Percentiles rank a stretch among this genome's conserved stretches.
These are phyloP conservation scores for Mastigias papua DNA, from an alignment of 30 jellyfish, hydroid and myxozoan species.

Conservation along the genomic window DNA sequence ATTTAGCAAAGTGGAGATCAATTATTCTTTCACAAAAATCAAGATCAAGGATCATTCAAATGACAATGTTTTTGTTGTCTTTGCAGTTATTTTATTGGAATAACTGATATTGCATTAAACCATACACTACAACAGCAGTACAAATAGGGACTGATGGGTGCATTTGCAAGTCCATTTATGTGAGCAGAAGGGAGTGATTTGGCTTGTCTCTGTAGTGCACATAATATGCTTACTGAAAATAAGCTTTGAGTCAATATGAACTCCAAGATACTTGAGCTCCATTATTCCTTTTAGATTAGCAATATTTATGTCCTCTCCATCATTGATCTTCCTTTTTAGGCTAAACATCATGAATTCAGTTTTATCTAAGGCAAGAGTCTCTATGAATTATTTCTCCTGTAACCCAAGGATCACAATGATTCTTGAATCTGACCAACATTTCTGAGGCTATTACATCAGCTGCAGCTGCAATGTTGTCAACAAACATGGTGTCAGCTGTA, in stretches of 20 bases:
- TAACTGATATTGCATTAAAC: slow-evolving; percentile 50
- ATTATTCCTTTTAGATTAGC: slow-evolving; percentile 60
- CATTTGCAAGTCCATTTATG: slow-evolving; percentile 51
- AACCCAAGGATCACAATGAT: too few relatives aligned
- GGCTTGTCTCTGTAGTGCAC: slow-evolving; percentile 68
- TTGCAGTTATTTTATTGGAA: slow-evolving; percentile 58
- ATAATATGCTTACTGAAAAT: slow-evolving; percentile 63
- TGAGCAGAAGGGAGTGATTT: slow-evolving; percentile 68
- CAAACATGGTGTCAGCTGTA: too few relatives aligned
- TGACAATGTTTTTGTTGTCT: slow-evolving; percentile 57
- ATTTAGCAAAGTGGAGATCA: slow-evolving; percentile 69
- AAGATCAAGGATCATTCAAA: slow-evolving; percentile 56
- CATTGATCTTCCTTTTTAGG: slow-evolving; percentile 67
- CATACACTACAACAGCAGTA: slow-evolving; percentile 68
- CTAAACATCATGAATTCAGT: too few relatives aligned
- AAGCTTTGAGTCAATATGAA: slow-evolving; percentile 58
- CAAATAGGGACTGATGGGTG: slow-evolving; percentile 59
- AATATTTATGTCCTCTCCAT: slow-evolving; percentile 61
- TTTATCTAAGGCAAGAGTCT: too few relatives aligned
- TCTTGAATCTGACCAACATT: too few relatives aligned
- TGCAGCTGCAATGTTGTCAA: too few relatives aligned
- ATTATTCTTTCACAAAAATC: slow-evolving; percentile 63
- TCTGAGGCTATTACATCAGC: too few relatives aligned
- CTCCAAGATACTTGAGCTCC: slow-evolving; percentile 61
- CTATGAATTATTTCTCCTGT: too few relatives aligned